Base-by-base conservation (phyloP, 2,113 vertebrate species). In the Rhinolophus sinicus region DNA sequence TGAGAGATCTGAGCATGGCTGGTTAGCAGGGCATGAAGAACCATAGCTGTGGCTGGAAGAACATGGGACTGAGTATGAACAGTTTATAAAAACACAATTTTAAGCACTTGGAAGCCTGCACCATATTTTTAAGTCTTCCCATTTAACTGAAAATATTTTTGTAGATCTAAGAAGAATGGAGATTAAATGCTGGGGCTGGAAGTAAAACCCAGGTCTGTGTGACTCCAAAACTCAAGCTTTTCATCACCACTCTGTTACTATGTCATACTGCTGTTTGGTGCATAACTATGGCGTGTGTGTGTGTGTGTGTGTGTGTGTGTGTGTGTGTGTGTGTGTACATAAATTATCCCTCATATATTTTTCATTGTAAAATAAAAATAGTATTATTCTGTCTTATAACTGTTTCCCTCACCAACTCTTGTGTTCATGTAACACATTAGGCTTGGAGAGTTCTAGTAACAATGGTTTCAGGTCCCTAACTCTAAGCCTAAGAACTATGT, bases 331-430 rank as follows among this genome's bases (percentile, higher is more conserved):
- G n/a, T 30, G 16, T 38, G 35, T 28, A 38, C 60, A 62, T 10
- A 13, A 8, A 47, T 76, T 69, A 13, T 40, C 16, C 14, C 35
- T 62, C 47, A 14, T 54, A 18, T 40, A 35, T 73, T 91, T 76
- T 75, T 96, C 47, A 70, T 80, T 83, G 33, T 12, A n/a, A 93
- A 86, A 90, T 90, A 47, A 93, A 89, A 50, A 78, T 72, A 85
- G 18, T 24, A 76, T 82, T n/a, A 38, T 64, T 24, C 47, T 89
- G 6, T 90, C 87, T 90, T 47, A 4, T 62, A 81, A 67, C 35
- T 58, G 8, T 73, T 88, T 85, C 50, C 60, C 35, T 83, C 26
- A 80, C 16, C 16, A 11, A 73, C 56, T 73, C 14, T 78, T 28
- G 6, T 70, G 26, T 69, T 90, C 35, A 9, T 58, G 24, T 92